phyloP scores from a whole-genome alignment of 2,113 vertebrate species.

The Struthio camelus region DNA sequence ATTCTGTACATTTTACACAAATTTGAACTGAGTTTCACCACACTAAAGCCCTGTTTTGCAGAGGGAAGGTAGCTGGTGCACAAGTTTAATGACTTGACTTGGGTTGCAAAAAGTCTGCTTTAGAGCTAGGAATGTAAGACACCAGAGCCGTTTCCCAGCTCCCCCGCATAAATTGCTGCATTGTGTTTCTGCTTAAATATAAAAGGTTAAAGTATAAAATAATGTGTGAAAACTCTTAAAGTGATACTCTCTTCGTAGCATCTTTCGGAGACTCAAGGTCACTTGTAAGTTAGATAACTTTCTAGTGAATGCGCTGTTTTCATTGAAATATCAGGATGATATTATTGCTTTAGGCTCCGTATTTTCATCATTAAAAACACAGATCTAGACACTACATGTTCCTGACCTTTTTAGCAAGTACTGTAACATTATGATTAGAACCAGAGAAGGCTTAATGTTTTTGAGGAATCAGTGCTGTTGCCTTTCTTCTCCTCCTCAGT shows the following conservation, averaged over 20 bases:
- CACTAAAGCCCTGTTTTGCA: neutral
- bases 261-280: neutral
- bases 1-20: neutral
- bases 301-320: neutral
- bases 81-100: neutral
- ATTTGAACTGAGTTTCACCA: neutral
- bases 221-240: neutral
- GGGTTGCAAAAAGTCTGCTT: neutral
- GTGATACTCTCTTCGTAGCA: neutral
- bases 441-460: neutral
- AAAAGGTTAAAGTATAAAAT: neutral
- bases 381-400: neutral
- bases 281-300: neutral
- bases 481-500: neutral
- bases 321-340: neutral
- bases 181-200: neutral
- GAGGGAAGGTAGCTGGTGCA: neutral
- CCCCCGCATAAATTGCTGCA: neutral
- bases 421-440: neutral
- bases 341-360: neutral
- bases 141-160: neutral
- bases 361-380: conserved; percentile 12
- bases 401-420: neutral
- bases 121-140: neutral
- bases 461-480: neutral